Base-by-base conservation (phyloP, 1,140 invertebrate genomes). In the Zaprionus capensis region DNA sequence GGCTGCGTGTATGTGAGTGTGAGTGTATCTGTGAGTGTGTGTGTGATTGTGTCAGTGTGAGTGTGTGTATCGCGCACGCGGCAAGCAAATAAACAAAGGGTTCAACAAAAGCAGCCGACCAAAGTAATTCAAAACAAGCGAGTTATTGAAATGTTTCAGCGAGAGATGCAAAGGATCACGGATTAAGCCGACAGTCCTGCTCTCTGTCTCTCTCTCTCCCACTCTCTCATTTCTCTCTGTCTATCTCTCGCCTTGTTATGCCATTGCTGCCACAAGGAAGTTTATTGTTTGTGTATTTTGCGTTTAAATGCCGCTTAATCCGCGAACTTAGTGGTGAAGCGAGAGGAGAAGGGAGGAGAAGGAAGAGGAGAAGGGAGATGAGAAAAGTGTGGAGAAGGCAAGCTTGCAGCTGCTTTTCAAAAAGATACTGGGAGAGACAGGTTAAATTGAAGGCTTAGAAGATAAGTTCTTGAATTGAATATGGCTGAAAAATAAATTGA, bases 81-180 rank as follows among this genome's bases (percentile, higher is more conserved):
- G 46, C 74, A 81, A 88, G 72, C 65, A 87, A 88, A 87, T 81
- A 87, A 87, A 88, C 86, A 88, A 88, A 87, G 85, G 85, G 65
- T 83, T 76, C 75, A 90, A 81, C 85, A 90, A 87, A 82, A 86
- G 82, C 82, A 86, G 71, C 71, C 44, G 76, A 24, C 63, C 83
- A 86, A 88, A 88, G 84, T 90, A 90, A 84, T 88, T 90, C 84
- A 88, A 90, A 84, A 88, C 66, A 87, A 72, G 56, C 53, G 64
- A 59, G 72, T 65, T 83, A 71, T 76, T 70, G 71, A 64, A 81
- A 83, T 73, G 78, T 80, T 77, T 72, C 56, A 73, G 71, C 44
- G 67, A 14, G 36, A 70, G 46, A 70, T 49, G 59, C 38, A 49
- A 75, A 71, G 67, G 31, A 58, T 49, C 41, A 22, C 28, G 69